phyloP scores from a whole-genome alignment of 2,888 invertebrate genomes.

The Ceratothoa steindachneri region DNA sequence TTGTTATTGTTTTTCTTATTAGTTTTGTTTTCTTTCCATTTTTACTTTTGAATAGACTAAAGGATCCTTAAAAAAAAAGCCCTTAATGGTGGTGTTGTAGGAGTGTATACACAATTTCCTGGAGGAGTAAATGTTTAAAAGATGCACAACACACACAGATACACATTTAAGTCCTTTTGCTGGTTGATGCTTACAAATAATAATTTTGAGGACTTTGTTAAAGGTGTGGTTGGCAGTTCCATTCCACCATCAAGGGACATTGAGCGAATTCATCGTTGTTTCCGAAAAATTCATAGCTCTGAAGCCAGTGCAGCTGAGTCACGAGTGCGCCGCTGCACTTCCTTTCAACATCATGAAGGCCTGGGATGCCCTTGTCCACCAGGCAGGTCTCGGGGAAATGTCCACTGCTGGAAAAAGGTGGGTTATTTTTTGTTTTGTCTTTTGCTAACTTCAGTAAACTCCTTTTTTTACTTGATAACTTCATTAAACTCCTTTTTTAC shows the following conservation, averaged over 20 bases:
- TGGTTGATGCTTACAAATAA: no score
- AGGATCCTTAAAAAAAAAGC: no score
- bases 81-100: no score
- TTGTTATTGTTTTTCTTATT: no score
- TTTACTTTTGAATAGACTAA: no score
- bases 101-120: no score
- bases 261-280: constrained; percentile 60
- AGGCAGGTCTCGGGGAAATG: constrained; percentile 32
- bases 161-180: no score
- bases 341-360: constrained; percentile 57
- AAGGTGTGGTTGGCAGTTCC: constrained; percentile 60
- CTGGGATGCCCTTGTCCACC: constrained; percentile 59
- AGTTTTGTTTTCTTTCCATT: no score
- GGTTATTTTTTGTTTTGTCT: neutral
- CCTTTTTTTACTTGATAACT: neutral
- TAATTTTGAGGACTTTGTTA: no score
- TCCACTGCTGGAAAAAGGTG: constrained; percentile 42
- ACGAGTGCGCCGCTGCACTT: constrained; percentile 49
- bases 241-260: constrained; percentile 60
- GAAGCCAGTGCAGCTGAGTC: constrained; percentile 46
- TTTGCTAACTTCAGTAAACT: neutral
- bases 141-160: no score
- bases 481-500: no score
- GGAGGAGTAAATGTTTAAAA: no score
- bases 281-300: constrained; percentile 55